Percentiles rank a stretch among this genome's conserved stretches.
These are phyloP conservation scores for Acrobasis consociella DNA, from an alignment of 2,888 invertebrate genomes.

Conservation along the genomic window DNA sequence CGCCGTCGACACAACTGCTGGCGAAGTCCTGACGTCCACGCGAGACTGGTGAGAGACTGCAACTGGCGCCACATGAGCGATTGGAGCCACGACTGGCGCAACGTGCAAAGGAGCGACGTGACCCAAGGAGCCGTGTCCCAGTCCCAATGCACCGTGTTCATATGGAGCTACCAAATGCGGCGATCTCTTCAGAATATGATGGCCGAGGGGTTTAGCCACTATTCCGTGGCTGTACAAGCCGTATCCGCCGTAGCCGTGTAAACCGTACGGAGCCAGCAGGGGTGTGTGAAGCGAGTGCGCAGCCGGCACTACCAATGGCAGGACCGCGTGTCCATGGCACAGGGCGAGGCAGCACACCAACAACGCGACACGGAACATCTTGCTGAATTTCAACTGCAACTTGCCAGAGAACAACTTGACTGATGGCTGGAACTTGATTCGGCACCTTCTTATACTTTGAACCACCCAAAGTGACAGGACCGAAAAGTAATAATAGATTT, in stretches of 20 bases:
- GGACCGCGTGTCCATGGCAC: constrained; percentile 55
- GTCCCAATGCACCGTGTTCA: constrained; percentile 27
- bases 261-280: constrained; percentile 45
- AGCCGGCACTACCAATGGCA: constrained; percentile 50
- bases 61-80: constrained; percentile 53
- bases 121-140: constrained; percentile 31
- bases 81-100: constrained; percentile 1
- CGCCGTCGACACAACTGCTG: constrained; percentile 47
- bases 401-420: constrained; percentile 42
- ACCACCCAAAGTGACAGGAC: constrained; percentile 65
- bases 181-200: constrained; percentile 65
- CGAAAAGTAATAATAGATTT: constrained; percentile 56
- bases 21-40: constrained; percentile 67
- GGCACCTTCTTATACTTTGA: constrained; percentile 63
- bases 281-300: constrained; percentile 47
- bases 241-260: constrained; percentile 37
- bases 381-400: constrained; percentile 31
- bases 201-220: constrained; percentile 41
- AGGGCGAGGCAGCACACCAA: constrained; percentile 52
- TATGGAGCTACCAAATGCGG: constrained; percentile 53
- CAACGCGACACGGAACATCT: constrained; percentile 54
- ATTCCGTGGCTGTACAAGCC: constrained; percentile 39
- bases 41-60: constrained; percentile 82
- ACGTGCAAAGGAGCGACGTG: constrained; percentile 32
- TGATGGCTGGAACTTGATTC: constrained; percentile 41